Evolutionary conservation across 2,797 vertebrate species (phyloP), one percentile per base, ranked within the genome.

Genomic region (Setipinna tenuifilis): DNA sequence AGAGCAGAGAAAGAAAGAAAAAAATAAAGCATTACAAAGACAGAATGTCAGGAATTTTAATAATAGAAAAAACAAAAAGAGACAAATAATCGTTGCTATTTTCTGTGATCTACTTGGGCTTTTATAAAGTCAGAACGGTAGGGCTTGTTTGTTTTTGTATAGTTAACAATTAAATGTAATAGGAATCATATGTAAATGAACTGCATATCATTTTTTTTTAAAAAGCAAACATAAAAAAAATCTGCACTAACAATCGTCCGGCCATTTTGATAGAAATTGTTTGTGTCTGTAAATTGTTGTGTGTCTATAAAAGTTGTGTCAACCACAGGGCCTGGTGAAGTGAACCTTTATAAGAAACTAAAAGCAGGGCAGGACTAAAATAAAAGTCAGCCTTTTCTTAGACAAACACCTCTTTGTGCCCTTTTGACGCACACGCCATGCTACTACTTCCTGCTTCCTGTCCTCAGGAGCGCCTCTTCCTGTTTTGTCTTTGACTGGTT

Each of bases 221-320:
- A 88, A 87, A 89, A 82, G 84, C 81, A 87, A 83, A 85, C n/a
- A 31, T 91, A 93, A 93, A 91, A 91, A 94, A 87, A 94, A 87
- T 88, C 88, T 96, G 95, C 95, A 97, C 95, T 96, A 96, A 96
- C 94, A 94, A 92, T 93, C 90, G 93, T 93, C 91, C 91, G 90
- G 88, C 91, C 90, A 89, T 93, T 90, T 93, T 81, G 85, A 84
- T 65, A 75, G 82, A 86, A 80, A 88, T 86, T 89, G 71, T 78
- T 86, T 50, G 23, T 87, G 87, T 86, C 81, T 54, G 9, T 54
- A 54, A 54, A 54, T 65, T n/a, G n/a, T 17, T 78, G 35, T 78
- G 71, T 78, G 65, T 71, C 3, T 71, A 14, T 71, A 5, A 35
- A 35, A 12, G 62, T 12, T 68, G 62, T 28, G 68, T 41, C 16